phyloP scores from a whole-genome alignment of 2,888 invertebrate species.

The Melitaea athalia region DNA sequence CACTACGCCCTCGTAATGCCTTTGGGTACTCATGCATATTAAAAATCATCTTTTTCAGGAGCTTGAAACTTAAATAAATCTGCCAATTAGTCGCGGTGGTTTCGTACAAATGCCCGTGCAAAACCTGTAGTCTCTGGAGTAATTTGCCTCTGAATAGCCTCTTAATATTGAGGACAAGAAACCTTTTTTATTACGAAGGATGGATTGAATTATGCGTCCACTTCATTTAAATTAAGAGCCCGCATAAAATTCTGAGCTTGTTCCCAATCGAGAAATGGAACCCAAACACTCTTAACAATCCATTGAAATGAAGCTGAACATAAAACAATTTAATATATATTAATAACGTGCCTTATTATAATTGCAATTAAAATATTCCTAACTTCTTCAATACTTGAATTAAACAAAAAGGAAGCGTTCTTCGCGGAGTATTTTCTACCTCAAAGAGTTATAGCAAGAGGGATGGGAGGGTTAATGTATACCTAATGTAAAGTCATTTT shows the following conservation, averaged over 20 bases:
- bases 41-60: slow-evolving; percentile 17
- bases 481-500: not conserved
- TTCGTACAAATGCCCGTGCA: slow-evolving; percentile 13
- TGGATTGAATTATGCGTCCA: slow-evolving; percentile 23
- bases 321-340: not conserved
- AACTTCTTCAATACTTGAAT: not conserved
- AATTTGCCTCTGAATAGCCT: slow-evolving; percentile 30
- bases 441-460: not conserved
- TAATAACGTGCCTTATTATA: not conserved
- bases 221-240: slow-evolving; percentile 30
- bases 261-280: slow-evolving; percentile 3
- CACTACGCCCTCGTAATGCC: slow-evolving; percentile 4
- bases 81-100: slow-evolving; percentile 24
- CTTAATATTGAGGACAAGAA: slow-evolving; percentile 13
- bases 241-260: slow-evolving; percentile 19
- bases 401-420: not conserved
- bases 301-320: not conserved
- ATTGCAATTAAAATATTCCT: not conserved
- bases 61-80: slow-evolving; percentile 23
- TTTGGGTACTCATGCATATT: slow-evolving; percentile 22
- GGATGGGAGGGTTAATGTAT: not conserved
- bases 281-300: not conserved
- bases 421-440: not conserved
- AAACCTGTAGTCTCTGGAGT: slow-evolving; percentile 18
- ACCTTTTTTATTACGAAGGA: slow-evolving; percentile 23